Evolutionary conservation across 2,888 invertebrate genomes (phyloP), one percentile per base, ranked within the genome.

Genomic region (Phorcus lineatus): DNA sequence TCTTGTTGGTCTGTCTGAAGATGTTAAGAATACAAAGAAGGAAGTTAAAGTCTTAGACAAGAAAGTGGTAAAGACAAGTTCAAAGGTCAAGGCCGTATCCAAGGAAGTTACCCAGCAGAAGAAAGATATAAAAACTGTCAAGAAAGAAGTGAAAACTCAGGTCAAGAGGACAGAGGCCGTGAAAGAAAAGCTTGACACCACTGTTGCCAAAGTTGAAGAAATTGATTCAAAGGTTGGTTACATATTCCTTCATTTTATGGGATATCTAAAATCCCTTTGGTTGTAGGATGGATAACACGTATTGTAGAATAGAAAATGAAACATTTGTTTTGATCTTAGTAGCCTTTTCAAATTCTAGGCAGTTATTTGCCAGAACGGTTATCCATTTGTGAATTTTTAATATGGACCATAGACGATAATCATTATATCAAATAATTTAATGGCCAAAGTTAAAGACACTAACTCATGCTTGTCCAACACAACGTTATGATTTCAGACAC

Each of bases 201-300:
- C 88, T 6, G 89, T 88, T 28, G 76, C 80, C 7, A 90, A 89
- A 81, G 88, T 90, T 0, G 90, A 90, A 77, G 89, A 90, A 80
- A 88, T 92, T 74, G 92, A 92, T 74, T 85, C 87, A 76, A 92
- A 91, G 90, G 91, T 91, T 66, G 77, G 70, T 28, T 28, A 13
- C 24, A 19, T 55, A 22, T 31, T 24, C 70, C 11, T 2, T 11
- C n/a, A n/a, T n/a, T n/a, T n/a, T n/a, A n/a, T n/a, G n/a, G n/a
- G n/a, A n/a, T n/a, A n/a, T n/a, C n/a, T n/a, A n/a, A n/a, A n/a
- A n/a, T n/a, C n/a, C n/a, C n/a, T n/a, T n/a, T n/a, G n/a, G n/a
- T n/a, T n/a, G n/a, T n/a, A n/a, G n/a, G n/a, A n/a, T n/a, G n/a
- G n/a, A n/a, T n/a, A n/a, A n/a, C n/a, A n/a, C n/a, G n/a, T n/a